Evolutionary conservation across 2,888 invertebrate genomes (phyloP).

Genomic region (Timandra comae): DNA sequence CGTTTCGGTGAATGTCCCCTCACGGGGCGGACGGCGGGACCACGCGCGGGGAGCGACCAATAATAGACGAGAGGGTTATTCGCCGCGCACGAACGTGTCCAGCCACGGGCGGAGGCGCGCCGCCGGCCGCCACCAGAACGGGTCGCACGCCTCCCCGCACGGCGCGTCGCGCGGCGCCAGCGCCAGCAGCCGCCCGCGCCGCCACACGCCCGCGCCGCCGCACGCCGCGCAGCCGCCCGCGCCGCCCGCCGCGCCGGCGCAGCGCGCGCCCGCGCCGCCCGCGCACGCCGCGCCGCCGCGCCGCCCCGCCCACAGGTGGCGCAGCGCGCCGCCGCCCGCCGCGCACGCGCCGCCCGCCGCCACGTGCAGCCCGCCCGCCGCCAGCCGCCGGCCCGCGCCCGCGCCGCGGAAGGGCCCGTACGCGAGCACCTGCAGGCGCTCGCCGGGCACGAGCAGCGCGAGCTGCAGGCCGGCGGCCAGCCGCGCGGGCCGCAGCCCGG

Average conservation of each 20-base stretch:
- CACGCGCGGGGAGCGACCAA: too few species aligned
- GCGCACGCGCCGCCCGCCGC: slow-evolving; percentile 17
- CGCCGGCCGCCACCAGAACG: slow-evolving; percentile 41
- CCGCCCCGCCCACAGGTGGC: slow-evolving; percentile 12
- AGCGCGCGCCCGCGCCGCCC: slow-evolving; percentile 32
- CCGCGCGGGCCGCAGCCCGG: background rate
- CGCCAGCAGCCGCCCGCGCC: slow-evolving; percentile 29
- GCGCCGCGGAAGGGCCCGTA: slow-evolving; percentile 36
- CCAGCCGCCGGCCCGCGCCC: slow-evolving; percentile 7
- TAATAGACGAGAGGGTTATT: too few species aligned
- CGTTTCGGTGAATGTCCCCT: background rate
- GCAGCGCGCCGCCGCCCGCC: slow-evolving; percentile 11
- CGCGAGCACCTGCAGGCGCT: slow-evolving; percentile 44
- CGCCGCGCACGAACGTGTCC: slow-evolving; percentile 22
- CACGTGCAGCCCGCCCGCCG: slow-evolving; percentile 37
- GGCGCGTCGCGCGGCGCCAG: slow-evolving; percentile 38
- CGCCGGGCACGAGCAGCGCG: slow-evolving; percentile 44
- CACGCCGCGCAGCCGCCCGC: slow-evolving; percentile 47
- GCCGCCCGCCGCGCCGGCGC: slow-evolving; percentile 33
- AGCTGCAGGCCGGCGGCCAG: slow-evolving; percentile 29
- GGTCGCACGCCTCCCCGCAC: slow-evolving; percentile 51
- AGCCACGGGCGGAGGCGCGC: slow-evolving; percentile 44
- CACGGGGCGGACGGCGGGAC: too few species aligned
- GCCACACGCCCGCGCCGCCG: slow-evolving; percentile 51
- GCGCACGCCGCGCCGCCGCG: slow-evolving; percentile 27